Evolutionary conservation across 2,888 invertebrate species (phyloP).

Genomic region (Buathra laborator): DNA sequence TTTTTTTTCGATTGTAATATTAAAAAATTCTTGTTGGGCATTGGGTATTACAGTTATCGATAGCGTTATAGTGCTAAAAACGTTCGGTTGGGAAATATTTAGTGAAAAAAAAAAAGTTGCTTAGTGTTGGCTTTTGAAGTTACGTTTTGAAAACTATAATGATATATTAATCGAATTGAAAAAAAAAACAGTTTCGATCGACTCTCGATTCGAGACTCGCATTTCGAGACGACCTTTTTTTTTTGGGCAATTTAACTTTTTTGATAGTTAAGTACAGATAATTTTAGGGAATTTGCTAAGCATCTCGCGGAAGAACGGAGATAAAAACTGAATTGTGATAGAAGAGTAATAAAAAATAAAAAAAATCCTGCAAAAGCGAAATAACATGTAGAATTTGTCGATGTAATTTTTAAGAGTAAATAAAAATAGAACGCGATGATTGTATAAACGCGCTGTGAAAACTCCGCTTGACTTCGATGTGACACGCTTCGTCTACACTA

Average conservation of each 20-base stretch:
- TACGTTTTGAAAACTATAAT: conserved; percentile 45
- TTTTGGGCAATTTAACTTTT: neutral
- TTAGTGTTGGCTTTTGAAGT: conserved; percentile 49
- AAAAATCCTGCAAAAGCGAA: neutral
- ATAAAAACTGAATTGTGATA: conserved; percentile 65
- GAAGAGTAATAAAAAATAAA: conserved; percentile 39
- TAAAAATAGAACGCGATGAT: conserved; percentile 27
- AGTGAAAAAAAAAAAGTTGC: conserved; percentile 35
- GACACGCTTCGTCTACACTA: conserved; percentile 18
- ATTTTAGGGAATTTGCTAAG: conserved; percentile 35
- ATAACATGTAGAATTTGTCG: neutral
- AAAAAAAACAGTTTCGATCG: conserved; percentile 21
- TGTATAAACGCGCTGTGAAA: conserved; percentile 18
- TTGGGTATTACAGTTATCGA: conserved; percentile 33
- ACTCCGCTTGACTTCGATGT: conserved; percentile 44
- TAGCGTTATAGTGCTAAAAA: conserved; percentile 18
- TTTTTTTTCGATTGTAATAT: conserved; percentile 28
- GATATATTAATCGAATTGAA: conserved; percentile 5
- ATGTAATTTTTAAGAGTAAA: neutral
- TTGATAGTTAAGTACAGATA: neutral
- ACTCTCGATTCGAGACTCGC: conserved; percentile 28
- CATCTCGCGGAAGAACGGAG: conserved; percentile 17
- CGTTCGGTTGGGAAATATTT: conserved; percentile 21
- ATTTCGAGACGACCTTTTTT: neutral
- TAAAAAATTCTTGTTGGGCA: conserved; percentile 48